phyloP scores from a whole-genome alignment of 2,888 invertebrate species.

The Eilema caniola region DNA sequence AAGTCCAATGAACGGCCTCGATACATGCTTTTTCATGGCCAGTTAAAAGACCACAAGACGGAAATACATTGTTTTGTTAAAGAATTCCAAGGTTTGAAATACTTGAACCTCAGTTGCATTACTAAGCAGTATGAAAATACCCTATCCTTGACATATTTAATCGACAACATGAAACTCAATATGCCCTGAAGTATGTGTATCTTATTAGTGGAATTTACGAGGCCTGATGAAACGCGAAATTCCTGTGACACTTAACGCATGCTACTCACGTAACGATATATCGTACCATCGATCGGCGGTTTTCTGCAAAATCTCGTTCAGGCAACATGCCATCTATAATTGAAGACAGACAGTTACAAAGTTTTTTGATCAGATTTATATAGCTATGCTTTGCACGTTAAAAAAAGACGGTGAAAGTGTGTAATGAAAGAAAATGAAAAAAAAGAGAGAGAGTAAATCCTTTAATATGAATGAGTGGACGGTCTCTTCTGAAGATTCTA shows the following conservation, averaged over 20 bases:
- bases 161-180: background rate
- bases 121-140: background rate
- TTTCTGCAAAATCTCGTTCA: background rate
- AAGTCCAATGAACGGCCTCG: background rate
- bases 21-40: background rate
- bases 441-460: too few relatives aligned
- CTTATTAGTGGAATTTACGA: background rate
- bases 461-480: background rate
- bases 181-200: background rate
- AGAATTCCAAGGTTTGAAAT: background rate
- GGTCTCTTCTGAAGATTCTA: background rate
- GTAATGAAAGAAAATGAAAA: background rate
- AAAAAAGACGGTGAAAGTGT: background rate
- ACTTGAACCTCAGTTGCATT: background rate
- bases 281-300: slow-evolving; percentile 1
- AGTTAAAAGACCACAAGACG: background rate
- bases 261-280: slow-evolving; percentile 4
- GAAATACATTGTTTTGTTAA: background rate
- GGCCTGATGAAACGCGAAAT: background rate
- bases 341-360: background rate
- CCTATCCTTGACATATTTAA: background rate
- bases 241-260: slow-evolving; percentile 1
- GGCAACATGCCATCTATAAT: background rate
- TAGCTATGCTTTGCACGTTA: background rate
- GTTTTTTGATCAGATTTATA: background rate